phyloP scores from a whole-genome alignment of 2,113 vertebrate genomes.

The Rhinoderma darwinii region DNA sequence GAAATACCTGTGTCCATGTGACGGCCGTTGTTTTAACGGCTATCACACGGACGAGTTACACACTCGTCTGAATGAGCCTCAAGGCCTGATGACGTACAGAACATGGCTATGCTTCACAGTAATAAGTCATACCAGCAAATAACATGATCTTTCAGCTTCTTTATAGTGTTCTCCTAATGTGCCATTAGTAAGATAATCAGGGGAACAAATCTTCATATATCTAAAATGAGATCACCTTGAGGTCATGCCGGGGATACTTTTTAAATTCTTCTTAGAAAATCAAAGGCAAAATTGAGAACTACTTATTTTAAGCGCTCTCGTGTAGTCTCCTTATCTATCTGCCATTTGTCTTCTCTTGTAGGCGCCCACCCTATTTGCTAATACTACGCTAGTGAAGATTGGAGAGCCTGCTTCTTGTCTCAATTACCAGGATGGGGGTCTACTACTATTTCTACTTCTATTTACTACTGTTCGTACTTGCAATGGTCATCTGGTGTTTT shows the following conservation, averaged over 20 bases:
- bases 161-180: background rate
- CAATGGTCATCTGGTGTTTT: background rate
- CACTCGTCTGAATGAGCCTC: too few relatives aligned
- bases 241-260: background rate
- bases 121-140: background rate
- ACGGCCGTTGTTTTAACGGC: too few relatives aligned
- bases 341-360: slow-evolving; percentile 20
- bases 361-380: background rate
- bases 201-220: background rate
- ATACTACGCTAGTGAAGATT: background rate
- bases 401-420: background rate
- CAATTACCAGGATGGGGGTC: background rate
- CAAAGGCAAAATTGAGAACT: slow-evolving; percentile 25
- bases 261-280: slow-evolving; percentile 7
- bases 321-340: slow-evolving; percentile 21
- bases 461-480: background rate
- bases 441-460: background rate
- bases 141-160: background rate
- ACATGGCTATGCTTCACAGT: background rate
- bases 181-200: slow-evolving; percentile 21
- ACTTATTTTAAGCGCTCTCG: slow-evolving; percentile 10
- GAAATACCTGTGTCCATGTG: too few relatives aligned
- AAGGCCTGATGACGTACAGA: background rate
- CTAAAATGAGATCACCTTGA: slow-evolving; percentile 16
- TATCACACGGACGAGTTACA: too few relatives aligned